Evolutionary conservation across 2,113 vertebrate species (phyloP), one percentile per base, ranked within the genome.

Genomic region (Chrysemys picta): DNA sequence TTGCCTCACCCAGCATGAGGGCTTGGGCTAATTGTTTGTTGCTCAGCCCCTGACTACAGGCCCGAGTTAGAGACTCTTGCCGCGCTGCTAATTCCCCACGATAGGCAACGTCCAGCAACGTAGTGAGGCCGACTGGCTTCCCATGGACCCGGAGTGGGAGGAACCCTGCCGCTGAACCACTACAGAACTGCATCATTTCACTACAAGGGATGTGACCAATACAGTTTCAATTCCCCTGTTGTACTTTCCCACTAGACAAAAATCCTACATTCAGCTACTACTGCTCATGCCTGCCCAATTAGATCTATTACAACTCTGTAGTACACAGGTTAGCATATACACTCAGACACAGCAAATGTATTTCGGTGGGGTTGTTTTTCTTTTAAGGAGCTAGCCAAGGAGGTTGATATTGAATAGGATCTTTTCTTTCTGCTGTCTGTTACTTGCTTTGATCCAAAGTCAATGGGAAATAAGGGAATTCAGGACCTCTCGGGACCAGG

Each of bases 391-490:
- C 38, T 10, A 47, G 29, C 10, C 6, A 16, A 1, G 49, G 4
- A 35, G 78, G 21, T 56, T 50, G 42, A 5, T 5, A 53, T 38
- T 72, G 35, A 38, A 42, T 9, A 72, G n/a, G 21, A 38, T 16
- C 19, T 21, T 45, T 52, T 49, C 27, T 5, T 47, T 47, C 89
- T 62, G 38, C 10, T 29, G 42, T 5, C 10, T 38, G 12, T 38
- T 84, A 56, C 84, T 13, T 89, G 69, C 65, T 72, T 72, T 38
- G 17, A 38, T 38, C 19, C 69, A 72, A 0, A 95, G 94, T 90
- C 94, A 97, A 93, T 95, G 94, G 91, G 90, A 38, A 84, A 89
- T 87, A 89, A 87, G 10, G 25, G 52, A 29, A 14, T 62, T 62
- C 59, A 31, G 59, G 57, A 62, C 12, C 29, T 62, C 12, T 31